Evolutionary conservation across 35 echinoderm and acorn worm species (phyloP).

Genomic region (Ophioderma brevispina): DNA sequence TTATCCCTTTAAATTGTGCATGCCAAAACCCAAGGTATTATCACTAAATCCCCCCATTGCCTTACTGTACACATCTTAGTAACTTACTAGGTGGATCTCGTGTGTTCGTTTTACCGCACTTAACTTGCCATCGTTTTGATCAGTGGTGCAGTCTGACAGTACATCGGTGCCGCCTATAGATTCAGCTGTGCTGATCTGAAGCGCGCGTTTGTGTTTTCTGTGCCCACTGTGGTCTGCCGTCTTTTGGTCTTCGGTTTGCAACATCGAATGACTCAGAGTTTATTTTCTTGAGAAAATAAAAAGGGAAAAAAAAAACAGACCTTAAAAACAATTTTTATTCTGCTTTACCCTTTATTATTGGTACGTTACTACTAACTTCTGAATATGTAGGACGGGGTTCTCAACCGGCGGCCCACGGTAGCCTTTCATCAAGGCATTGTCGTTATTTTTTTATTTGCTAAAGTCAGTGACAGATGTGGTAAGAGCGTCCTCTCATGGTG

Average conservation of each 20-base stretch:
- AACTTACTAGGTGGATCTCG: constrained; percentile 72
- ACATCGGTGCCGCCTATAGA: constrained; percentile 47
- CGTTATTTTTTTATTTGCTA: too few species aligned
- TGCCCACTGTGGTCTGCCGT: constrained; percentile 73
- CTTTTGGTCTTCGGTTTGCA: not conserved
- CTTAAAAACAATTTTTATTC: too few species aligned
- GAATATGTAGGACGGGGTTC: too few species aligned
- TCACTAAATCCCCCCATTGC: not conserved
- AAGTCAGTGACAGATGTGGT: too few species aligned
- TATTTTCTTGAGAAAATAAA: constrained; percentile 30
- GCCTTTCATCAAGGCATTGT: too few species aligned
- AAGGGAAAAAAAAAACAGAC: too few species aligned
- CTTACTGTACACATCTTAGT: not conserved
- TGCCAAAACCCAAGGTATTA: not conserved
- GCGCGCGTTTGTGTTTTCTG: constrained; percentile 28
- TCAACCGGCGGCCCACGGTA: too few species aligned
- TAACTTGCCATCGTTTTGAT: constrained; percentile 26
- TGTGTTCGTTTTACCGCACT: constrained; percentile 54
- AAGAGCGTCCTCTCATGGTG: too few species aligned
- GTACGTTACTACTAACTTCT: too few species aligned
- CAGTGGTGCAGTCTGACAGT: constrained; percentile 63
- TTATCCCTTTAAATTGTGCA: too few species aligned
- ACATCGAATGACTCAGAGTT: not conserved
- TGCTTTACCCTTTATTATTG: too few species aligned
- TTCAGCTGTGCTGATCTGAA: constrained; percentile 23